Evolutionary conservation across 2,797 vertebrate genomes (phyloP), one percentile per base, ranked within the genome.

Genomic region (Monodelphis domestica): DNA sequence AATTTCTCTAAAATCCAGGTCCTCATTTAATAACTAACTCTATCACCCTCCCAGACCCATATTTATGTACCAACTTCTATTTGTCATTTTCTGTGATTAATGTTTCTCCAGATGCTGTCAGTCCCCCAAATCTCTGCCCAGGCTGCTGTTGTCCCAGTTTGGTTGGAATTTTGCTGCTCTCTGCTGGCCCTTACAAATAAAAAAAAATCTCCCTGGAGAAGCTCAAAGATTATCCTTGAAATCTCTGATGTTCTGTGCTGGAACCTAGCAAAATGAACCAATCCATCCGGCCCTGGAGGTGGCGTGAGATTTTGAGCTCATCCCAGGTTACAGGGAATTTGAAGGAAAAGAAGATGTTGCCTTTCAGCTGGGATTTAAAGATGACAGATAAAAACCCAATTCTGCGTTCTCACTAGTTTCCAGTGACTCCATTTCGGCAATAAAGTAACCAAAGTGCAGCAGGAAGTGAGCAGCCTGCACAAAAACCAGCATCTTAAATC

Each of bases 321-420:
- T 88, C 54, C 15, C 17, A 84, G 95, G 95, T 50, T 53, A 89
- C 53, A 90, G 89, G 91, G 87, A 93, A 93, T 94, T 91, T 93
- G 51, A 96, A 94, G 92, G 94, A 55, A 54, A 95, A 96, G 87
- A 96, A 97, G 95, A 55, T 45, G 29, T 87, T 88, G 91, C 88
- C 96, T 96, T 97, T 92, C 96, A 89, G 90, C 59, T 90, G 33
- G 56, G 78, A 92, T 95, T 95, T 91, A 90, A 94, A 91, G 28
- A 54, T 52, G 88, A 89, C 55, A 90, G 93, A 84, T 78, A 78
- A 78, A 90, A 94, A 91, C 54, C 54, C 45, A 91, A 94, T 94
- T 95, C 78, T 90, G 55, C 57, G 28, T 93, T 94, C 91, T 95
- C 51, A 89, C 90, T 89, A 90, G 53, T 87, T 97, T 92, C 93